Conservation (phyloP, 1,140 invertebrate genomes). For the Trachelipus rathkii region DNA sequence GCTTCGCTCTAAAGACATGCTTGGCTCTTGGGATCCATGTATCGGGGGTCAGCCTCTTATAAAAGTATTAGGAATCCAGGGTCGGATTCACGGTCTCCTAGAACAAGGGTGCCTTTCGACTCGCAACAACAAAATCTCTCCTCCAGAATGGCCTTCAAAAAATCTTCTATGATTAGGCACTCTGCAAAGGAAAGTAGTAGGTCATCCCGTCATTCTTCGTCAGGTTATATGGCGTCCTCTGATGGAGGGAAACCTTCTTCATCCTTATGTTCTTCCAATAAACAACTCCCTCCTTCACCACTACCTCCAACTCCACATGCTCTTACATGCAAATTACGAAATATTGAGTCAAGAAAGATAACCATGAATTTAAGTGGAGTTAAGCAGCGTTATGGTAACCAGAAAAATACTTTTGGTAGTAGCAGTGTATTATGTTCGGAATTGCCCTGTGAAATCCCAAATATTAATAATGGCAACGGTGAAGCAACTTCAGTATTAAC, state of each 20-base stretch:
- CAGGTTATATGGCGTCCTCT: no score
- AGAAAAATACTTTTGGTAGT: no score
- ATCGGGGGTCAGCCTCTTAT: neutral
- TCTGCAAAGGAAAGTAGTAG: neutral
- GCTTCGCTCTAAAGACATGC: neutral
- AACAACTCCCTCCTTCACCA: neutral
- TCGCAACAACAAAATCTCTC: neutral
- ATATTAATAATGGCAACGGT: no score
- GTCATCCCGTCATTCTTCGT: no score
- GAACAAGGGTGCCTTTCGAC: neutral
- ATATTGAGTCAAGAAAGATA: neutral
- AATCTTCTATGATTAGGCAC: neutral
- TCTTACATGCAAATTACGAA: neutral
- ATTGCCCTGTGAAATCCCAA: no score
- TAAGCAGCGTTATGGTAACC: no score
- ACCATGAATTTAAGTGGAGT: neutral
- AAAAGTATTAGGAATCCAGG: neutral
- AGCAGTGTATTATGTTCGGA: no score
- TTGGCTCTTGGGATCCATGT: constrained; percentile 9
- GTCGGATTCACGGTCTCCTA: neutral
- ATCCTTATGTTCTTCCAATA: neutral
- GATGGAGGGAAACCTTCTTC: neutral
- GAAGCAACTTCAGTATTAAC: no score
- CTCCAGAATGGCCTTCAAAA: neutral
- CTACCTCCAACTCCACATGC: neutral